Evolutionary conservation across 35 echinoderm and acorn worm species (phyloP), one percentile per base, ranked within the genome.

Genomic region (Ophiothrix spiculata): DNA sequence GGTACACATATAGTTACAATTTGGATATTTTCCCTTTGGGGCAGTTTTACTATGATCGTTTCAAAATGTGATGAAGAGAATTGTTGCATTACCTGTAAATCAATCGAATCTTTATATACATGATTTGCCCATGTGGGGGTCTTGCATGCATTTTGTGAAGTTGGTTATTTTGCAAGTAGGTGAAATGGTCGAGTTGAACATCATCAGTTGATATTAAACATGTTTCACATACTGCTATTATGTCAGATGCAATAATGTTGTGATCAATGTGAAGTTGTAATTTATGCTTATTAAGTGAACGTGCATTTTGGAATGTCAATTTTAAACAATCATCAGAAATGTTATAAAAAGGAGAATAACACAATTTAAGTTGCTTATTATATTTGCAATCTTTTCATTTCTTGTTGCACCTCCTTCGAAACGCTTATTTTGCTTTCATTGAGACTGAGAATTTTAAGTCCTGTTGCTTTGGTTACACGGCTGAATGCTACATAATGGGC

Each of bases 401-500:
- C 84, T n/a, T 1, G 19, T 39, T 16, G 35, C 28, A 77, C 74
- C 39, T 36, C 39, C 40, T 8, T 32, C 16, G 23, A 35, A 36
- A 32, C 38, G 54, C 25, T 4, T 8, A 86, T 86, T 41, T 86
- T 75, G 1, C n/a, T 39, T 77, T 86, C 10, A 86, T 86, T 86
- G 34, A 86, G 25, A 29, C 74, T 56, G 1, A 86, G 33, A 33
- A 86, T 86, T n/a, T 86, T 31, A 39, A 86, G 39, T 31, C 84
- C 84, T 39, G 29, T 38, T 77, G 13, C 23, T 39, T 69, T 86
- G 0, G 16, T 75, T n/a, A 46, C 84, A 3, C 84, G 23, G 31
- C 84, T 86, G 35, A 86, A 76, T 8, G 63, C 84, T 4, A 76
- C 84, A 40, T 86, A 86, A 86, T 86, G 84, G 1, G 84, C 33